phyloP scores from a whole-genome alignment of 2,888 invertebrate species.

The Aelia acuminata region DNA sequence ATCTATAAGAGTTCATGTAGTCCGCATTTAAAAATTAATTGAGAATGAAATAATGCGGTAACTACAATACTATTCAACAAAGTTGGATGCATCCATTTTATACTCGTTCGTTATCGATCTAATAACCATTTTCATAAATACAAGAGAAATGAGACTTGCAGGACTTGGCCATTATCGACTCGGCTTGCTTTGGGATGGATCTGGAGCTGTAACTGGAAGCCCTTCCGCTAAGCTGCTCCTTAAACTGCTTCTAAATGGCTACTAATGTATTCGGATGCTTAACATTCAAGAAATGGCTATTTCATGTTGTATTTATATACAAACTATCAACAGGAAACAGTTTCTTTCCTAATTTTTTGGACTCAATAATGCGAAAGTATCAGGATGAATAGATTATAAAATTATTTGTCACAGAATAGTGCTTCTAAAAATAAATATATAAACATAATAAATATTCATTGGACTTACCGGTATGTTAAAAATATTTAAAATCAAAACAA shows the following conservation, averaged over 20 bases:
- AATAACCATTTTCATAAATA: slow-evolving; percentile 20
- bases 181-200: background rate
- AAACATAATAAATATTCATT: no score
- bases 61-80: background rate
- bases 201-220: background rate
- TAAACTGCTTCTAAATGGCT: slow-evolving; percentile 17
- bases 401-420: no score
- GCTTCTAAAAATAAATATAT: no score
- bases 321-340: no score
- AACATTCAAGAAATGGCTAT: background rate
- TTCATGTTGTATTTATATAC: background rate
- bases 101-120: background rate
- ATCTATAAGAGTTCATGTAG: background rate
- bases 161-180: slow-evolving; percentile 19
- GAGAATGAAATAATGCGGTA: background rate
- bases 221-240: slow-evolving; percentile 2
- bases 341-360: no score
- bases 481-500: no score
- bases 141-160: background rate
- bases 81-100: background rate
- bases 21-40: background rate
- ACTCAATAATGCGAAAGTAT: no score
- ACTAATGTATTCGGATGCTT: background rate
- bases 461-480: no score
- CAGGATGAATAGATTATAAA: no score